These are phyloP conservation scores for Sphyrna mokarran DNA, from an alignment of 2,113 vertebrate species.

Conservation along the genomic window DNA sequence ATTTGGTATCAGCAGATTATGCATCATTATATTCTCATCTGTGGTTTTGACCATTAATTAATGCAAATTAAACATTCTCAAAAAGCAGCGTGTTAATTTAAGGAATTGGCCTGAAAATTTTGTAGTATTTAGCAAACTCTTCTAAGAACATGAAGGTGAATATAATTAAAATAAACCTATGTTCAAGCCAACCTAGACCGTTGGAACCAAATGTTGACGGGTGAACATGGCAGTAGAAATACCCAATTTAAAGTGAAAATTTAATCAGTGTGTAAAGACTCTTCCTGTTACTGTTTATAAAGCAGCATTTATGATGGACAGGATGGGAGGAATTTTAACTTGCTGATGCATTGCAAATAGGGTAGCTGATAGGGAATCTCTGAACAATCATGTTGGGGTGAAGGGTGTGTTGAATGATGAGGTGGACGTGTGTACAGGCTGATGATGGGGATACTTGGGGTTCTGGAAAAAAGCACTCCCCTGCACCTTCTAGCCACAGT, in stretches of 20 bases:
- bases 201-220: not conserved
- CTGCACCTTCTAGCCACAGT: not conserved
- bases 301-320: not conserved
- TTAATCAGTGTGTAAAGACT: not conserved
- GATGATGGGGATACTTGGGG: not conserved
- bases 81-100: conserved; percentile 44
- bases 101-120: not conserved
- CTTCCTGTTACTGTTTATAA: not conserved
- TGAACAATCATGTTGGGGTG: not conserved
- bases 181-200: too few relatives aligned
- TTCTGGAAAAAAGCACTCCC: not conserved
- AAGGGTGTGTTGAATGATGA: too few relatives aligned
- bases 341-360: not conserved
- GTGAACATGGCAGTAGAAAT: not conserved
- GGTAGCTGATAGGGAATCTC: not conserved
- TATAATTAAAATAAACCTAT: not conserved
- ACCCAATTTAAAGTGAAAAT: not conserved
- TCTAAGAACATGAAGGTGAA: conserved; percentile 12
- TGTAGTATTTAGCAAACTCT: not conserved
- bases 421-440: not conserved
- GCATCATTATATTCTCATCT: conserved; percentile 42
- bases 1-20: conserved; percentile 41
- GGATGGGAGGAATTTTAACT: not conserved
- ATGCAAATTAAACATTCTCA: conserved; percentile 46
- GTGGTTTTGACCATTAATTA: conserved; percentile 46